Evolutionary conservation across 2,888 invertebrate genomes (phyloP).

Genomic region (Spodoptera picta): DNA sequence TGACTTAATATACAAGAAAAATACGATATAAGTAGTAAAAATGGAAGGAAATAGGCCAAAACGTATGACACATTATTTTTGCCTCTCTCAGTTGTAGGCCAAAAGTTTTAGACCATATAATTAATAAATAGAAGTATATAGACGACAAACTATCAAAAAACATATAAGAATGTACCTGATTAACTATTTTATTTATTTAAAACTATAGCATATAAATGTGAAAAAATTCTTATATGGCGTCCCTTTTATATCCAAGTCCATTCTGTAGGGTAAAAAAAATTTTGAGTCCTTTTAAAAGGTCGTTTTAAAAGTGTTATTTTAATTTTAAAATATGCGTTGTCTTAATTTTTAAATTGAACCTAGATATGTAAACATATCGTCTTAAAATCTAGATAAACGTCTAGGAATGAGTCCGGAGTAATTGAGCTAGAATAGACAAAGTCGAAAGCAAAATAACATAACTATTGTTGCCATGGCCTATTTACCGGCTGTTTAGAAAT

Average conservation of each 20-base stretch:
- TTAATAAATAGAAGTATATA: background rate
- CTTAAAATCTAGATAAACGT: no score
- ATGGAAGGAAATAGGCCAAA: background rate
- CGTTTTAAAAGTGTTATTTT: background rate
- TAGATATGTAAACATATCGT: no score
- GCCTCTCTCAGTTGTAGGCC: conserved; percentile 35
- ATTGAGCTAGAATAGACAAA: no score
- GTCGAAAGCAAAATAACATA: no score
- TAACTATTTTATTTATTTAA: background rate
- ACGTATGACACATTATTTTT: background rate
- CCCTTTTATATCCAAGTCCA: background rate
- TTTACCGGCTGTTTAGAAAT: no score
- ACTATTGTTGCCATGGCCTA: no score
- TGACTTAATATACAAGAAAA: no score
- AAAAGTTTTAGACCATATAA: conserved; percentile 28
- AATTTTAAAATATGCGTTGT: no score
- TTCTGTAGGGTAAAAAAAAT: background rate
- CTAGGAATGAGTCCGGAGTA: no score
- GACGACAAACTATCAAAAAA: background rate
- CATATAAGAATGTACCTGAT: background rate
- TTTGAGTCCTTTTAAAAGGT: background rate
- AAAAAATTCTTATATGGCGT: background rate
- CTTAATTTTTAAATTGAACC: no score
- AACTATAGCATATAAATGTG: conserved; percentile 20
- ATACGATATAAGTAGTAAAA: background rate